Evolutionary conservation across 2,797 vertebrate genomes (phyloP), one percentile per base, ranked within the genome.

Genomic region (Eleutherodactylus coqui): DNA sequence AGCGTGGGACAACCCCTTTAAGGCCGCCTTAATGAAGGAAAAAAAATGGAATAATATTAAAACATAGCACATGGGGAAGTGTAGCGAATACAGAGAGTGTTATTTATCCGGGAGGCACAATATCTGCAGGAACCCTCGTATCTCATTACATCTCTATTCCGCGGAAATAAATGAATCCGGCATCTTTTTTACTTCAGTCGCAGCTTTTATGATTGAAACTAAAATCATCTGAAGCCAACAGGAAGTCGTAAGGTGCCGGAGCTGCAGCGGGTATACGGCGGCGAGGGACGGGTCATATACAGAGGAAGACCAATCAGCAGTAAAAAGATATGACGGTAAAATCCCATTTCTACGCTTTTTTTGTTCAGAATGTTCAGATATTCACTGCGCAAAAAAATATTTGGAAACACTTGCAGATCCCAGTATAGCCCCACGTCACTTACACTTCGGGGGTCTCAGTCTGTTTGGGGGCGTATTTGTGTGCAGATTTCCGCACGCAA

Each of bases 151-250:
- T 45, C 78, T 79, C 7, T 47, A 32, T 64, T 64, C 38, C 17
- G 3, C 38, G 47, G 41, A 64, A 79, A 79, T 79, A 16, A 64
- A 60, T 79, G 55, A 43, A 79, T 64, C 58, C 36, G 24, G 75
- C 14, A 45, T 77, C 55, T 62, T 32, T 62, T 32, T 79, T 62
- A 45, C 24, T 45, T 38, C 60, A 60, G 77, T 62, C 77, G 32
- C 38, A 19, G 77, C 38, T 79, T 64, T 64, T 21, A 45, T 34
- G 58, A 64, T 79, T 64, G 78, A 64, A 79, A 79, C 58, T 41
- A 64, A 79, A 79, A 79, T 79, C 58, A 64, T 62, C 58, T 38
- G n/a, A 60, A 64, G 60, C 41, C 55, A 45, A 34, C 58, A 47
- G n/a, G 78, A 79, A 41, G 16, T 64, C 58, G 29, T 64, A 79